Percentiles rank a stretch among this genome's conserved stretches.
Evolutionary conservation across 2,113 vertebrate species (phyloP).

Genomic region (Brachypteracias leptosomus): DNA sequence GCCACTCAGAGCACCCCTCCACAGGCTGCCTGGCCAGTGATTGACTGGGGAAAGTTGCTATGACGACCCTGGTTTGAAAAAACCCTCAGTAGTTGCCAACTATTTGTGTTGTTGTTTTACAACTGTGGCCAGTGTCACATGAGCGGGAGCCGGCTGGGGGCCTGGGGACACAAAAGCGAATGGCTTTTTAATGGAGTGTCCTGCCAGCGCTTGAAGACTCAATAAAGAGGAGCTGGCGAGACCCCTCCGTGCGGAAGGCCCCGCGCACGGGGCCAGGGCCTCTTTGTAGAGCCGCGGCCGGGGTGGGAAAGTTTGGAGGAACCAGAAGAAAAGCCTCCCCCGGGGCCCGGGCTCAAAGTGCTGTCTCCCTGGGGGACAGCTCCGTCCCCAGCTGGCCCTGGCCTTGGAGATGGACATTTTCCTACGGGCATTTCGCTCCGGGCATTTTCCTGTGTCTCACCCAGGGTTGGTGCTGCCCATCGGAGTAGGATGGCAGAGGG

Average conservation of each 20-base stretch:
- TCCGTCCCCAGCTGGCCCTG: neutral
- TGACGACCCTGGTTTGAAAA: slow-evolving; percentile 78
- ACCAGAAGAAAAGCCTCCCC: slow-evolving; percentile 13
- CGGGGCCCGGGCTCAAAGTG: neutral
- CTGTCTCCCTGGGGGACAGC: neutral
- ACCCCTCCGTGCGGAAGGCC: slow-evolving; percentile 71
- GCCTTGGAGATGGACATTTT: too few relatives aligned
- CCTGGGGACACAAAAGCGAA: slow-evolving; percentile 79
- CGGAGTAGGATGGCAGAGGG: neutral
- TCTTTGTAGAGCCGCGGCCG: slow-evolving; percentile 68
- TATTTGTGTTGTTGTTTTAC: slow-evolving; percentile 82
- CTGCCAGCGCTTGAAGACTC: slow-evolving; percentile 80
- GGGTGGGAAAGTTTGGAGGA: slow-evolving; percentile 69
- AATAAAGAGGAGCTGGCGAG: slow-evolving; percentile 76
- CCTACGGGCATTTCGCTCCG: neutral
- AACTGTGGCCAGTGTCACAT: slow-evolving; percentile 81
- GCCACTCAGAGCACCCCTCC: slow-evolving; percentile 39
- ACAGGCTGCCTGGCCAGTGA: slow-evolving; percentile 54
- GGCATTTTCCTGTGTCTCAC: neutral
- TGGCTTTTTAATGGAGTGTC: slow-evolving; percentile 86
- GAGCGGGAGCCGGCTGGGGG: slow-evolving; percentile 83
- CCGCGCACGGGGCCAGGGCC: slow-evolving; percentile 58
- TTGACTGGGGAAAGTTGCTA: slow-evolving; percentile 78
- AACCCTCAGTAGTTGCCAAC: slow-evolving; percentile 77
- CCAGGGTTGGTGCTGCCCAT: neutral